Evolutionary conservation across 1,140 invertebrate species (phyloP).

Genomic region (Branchinecta lindahli): DNA sequence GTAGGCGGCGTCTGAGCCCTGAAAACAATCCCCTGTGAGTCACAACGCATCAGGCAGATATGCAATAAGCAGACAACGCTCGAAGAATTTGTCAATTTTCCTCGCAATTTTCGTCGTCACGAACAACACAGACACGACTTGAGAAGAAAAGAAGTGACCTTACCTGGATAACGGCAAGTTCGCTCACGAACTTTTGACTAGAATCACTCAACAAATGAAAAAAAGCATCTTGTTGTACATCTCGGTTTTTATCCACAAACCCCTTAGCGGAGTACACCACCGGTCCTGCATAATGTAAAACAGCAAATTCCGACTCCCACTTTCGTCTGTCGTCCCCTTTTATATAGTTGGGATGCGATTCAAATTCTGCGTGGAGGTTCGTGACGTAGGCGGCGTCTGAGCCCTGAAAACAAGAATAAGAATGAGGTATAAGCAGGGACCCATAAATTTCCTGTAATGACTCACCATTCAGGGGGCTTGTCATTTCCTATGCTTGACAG

Average conservation of each 20-base stretch:
- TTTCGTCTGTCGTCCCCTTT: constrained; percentile 64
- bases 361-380: constrained; percentile 80
- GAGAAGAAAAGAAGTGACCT: constrained; percentile 13
- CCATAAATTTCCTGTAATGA: too few species aligned
- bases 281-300: constrained; percentile 84
- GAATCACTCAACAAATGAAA: constrained; percentile 81
- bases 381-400: constrained; percentile 74
- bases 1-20: constrained; percentile 74
- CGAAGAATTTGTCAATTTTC: too few species aligned
- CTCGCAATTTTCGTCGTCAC: too few species aligned
- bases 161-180: constrained; percentile 67
- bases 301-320: constrained; percentile 82
- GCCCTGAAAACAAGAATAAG: constrained; percentile 35
- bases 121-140: too few species aligned
- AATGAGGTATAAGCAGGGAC: too few species aligned
- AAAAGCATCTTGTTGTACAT: constrained; percentile 85
- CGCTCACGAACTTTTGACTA: constrained; percentile 67
- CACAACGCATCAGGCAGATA: too few species aligned
- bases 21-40: constrained; percentile 13
- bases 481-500: too few species aligned
- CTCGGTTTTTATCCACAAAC: constrained; percentile 93
- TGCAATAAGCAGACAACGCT: too few species aligned
- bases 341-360: constrained; percentile 64
- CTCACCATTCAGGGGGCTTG: too few species aligned
- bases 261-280: constrained; percentile 82